These are phyloP conservation scores for Electrona antarctica DNA, from an alignment of 2,113 vertebrate species.

Conservation along the genomic window DNA sequence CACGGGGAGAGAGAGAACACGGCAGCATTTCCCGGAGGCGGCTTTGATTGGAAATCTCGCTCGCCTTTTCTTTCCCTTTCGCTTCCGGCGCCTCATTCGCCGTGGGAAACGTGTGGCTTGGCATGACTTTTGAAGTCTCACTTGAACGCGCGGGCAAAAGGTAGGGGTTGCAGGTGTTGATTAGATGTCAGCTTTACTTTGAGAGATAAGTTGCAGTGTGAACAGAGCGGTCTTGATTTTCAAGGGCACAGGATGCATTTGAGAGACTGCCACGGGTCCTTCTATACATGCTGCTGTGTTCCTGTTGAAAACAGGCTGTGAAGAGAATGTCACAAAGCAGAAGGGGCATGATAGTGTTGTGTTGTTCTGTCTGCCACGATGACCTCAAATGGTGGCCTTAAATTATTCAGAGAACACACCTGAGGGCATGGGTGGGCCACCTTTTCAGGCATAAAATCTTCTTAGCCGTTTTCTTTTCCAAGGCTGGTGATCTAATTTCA, in stretches of 20 bases:
- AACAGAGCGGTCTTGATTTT: slow-evolving; percentile 75
- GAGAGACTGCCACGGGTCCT: slow-evolving; percentile 65
- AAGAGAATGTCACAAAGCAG: slow-evolving; percentile 7
- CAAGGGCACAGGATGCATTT: slow-evolving; percentile 75
- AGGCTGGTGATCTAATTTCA: too few relatives aligned
- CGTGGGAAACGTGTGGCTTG: slow-evolving; percentile 63
- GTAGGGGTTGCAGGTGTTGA: slow-evolving; percentile 80
- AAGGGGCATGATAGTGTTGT: slow-evolving; percentile 39
- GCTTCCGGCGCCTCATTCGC: slow-evolving; percentile 39
- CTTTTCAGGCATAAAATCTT: too few relatives aligned
- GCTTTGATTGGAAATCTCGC: slow-evolving; percentile 67
- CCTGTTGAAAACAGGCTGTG: slow-evolving; percentile 23
- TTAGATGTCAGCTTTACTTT: slow-evolving; percentile 81
- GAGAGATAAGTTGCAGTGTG: slow-evolving; percentile 71
- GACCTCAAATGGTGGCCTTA: not conserved
- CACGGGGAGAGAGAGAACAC: slow-evolving; percentile 59
- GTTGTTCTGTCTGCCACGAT: slow-evolving; percentile 15
- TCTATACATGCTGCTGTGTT: slow-evolving; percentile 44
- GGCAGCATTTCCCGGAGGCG: slow-evolving; percentile 49
- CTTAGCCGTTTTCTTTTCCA: too few relatives aligned
- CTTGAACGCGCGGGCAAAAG: slow-evolving; percentile 69
- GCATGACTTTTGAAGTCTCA: slow-evolving; percentile 78
- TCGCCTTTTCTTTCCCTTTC: slow-evolving; percentile 34
- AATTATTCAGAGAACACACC: too few relatives aligned
- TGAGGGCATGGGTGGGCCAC: too few relatives aligned